These are phyloP conservation scores for Danio aesculapii DNA, from an alignment of 2,797 vertebrate species.

Conservation along the genomic window DNA sequence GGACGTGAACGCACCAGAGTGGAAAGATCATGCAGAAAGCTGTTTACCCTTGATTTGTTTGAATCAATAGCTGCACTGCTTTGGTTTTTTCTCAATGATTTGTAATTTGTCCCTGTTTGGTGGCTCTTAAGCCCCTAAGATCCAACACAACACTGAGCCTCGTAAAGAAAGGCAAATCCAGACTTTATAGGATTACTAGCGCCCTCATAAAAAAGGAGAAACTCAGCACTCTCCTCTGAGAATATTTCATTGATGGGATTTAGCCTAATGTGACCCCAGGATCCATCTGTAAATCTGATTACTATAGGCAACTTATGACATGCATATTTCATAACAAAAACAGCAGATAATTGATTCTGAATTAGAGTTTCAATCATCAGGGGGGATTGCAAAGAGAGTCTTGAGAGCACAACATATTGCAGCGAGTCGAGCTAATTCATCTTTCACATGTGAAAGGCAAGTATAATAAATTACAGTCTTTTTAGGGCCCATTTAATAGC, in stretches of 20 bases:
- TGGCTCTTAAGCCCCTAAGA: slow-evolving; percentile 72
- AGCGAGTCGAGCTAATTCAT: not conserved
- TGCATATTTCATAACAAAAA: slow-evolving; percentile 37
- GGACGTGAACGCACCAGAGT: slow-evolving; percentile 51
- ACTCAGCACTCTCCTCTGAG: slow-evolving; percentile 68
- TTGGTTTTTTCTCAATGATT: slow-evolving; percentile 75
- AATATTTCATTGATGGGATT: slow-evolving; percentile 76
- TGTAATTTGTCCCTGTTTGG: slow-evolving; percentile 73
- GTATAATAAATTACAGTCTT: not conserved
- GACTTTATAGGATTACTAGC: slow-evolving; percentile 79
- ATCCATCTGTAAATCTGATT: slow-evolving; percentile 65
- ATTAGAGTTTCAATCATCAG: slow-evolving; percentile 32
- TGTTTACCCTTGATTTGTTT: slow-evolving; percentile 73
- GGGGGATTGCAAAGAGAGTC: not conserved
- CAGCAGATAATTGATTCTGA: slow-evolving; percentile 22
- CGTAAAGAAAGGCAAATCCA: slow-evolving; percentile 77
- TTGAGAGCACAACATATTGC: not conserved
- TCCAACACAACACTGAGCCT: slow-evolving; percentile 72
- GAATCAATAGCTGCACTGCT: slow-evolving; percentile 70
- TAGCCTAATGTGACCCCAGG: slow-evolving; percentile 70
- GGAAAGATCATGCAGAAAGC: slow-evolving; percentile 62
- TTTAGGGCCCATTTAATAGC: slow-evolving; percentile 7
- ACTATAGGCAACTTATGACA: slow-evolving; percentile 49
- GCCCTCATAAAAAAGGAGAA: slow-evolving; percentile 67
- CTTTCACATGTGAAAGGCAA: not conserved